These are phyloP conservation scores for Ranitomeya variabilis DNA, from an alignment of 2,113 vertebrate genomes.

Conservation along the genomic window DNA sequence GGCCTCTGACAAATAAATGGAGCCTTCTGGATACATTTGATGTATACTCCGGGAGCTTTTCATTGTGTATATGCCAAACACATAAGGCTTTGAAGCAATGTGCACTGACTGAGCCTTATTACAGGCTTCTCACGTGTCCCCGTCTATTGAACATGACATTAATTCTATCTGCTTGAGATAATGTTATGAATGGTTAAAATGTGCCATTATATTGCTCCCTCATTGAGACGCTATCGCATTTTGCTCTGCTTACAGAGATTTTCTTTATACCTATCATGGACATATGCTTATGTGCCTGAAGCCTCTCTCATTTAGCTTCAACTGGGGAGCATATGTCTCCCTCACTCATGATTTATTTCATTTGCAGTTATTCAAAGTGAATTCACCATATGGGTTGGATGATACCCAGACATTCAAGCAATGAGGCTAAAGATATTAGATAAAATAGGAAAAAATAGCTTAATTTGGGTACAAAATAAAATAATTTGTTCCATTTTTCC, in stretches of 20 bases:
- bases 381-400: conserved; percentile 28
- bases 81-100: too few relatives aligned
- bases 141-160: not conserved
- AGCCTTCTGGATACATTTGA: too few relatives aligned
- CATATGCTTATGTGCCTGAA: conserved; percentile 21
- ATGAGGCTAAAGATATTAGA: not conserved
- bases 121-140: not conserved
- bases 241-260: not conserved
- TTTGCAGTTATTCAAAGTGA: conserved; percentile 30
- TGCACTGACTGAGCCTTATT: not conserved
- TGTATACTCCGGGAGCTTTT: too few relatives aligned
- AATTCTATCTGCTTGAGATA: not conserved
- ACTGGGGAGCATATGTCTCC: conserved; percentile 24
- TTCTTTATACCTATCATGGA: not conserved
- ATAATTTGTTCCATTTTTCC: not conserved
- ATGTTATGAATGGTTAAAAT: conserved; percentile 29
- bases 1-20: too few relatives aligned
- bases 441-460: not conserved
- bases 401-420: conserved; percentile 6
- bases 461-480: not conserved
- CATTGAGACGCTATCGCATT: not conserved
- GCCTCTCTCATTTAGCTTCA: conserved; percentile 16
- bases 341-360: conserved; percentile 39
- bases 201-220: not conserved
- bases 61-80: too few relatives aligned